phyloP scores from a whole-genome alignment of 2,797 vertebrate genomes.

The Synanceia verrucosa region DNA sequence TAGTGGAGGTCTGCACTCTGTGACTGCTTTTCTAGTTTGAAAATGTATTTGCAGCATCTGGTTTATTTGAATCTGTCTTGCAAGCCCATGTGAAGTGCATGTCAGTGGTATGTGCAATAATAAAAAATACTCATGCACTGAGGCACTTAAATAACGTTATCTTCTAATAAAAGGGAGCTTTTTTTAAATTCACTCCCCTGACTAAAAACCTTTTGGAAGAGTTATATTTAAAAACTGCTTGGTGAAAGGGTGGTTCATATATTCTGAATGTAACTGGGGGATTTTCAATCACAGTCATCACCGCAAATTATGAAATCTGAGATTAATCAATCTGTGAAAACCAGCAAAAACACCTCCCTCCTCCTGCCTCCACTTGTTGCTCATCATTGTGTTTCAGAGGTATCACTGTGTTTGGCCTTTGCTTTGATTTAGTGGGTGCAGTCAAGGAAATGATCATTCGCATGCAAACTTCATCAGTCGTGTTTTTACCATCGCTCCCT shows the following conservation, averaged over 20 bases:
- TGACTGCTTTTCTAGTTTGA: background rate
- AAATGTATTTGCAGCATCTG: background rate
- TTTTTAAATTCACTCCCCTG: background rate
- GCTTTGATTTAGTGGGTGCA: constrained; percentile 53
- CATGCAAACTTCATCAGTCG: constrained; percentile 67
- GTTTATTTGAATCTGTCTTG: background rate
- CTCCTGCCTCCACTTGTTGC: background rate
- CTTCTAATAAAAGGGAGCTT: background rate
- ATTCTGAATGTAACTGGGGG: constrained; percentile 23
- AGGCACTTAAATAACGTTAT: background rate
- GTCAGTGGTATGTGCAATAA: background rate
- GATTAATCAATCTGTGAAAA: background rate
- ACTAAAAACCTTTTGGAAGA: background rate
- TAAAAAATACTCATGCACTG: background rate
- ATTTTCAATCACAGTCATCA: constrained; percentile 33
- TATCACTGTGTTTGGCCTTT: constrained; percentile 23
- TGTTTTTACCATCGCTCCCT: constrained; percentile 44
- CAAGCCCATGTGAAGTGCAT: background rate
- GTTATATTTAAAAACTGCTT: background rate
- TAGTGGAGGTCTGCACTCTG: background rate
- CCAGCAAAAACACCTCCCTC: background rate
- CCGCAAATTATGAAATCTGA: background rate
- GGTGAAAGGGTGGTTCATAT: background rate
- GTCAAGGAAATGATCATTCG: constrained; percentile 68
- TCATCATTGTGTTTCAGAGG: constrained; percentile 22